A percentile compares a stretch with the other conserved stretches of the same genome.
Evolutionary conservation across 1,140 invertebrate species (phyloP).

Genomic region (Orussus abietinus): DNA sequence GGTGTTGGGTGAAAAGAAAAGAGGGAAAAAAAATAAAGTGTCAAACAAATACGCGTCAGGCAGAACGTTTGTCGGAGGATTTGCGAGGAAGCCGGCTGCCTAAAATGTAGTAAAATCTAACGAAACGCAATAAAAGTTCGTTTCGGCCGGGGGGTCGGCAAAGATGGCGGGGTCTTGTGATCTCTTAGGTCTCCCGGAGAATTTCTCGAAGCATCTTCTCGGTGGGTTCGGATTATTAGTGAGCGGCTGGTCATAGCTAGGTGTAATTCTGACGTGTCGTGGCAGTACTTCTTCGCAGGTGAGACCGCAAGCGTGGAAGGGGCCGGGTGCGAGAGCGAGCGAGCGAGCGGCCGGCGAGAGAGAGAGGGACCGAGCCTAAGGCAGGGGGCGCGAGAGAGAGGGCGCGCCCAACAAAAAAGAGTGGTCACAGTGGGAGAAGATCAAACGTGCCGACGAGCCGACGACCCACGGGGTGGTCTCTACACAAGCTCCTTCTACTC

Average conservation of each 20-base stretch:
- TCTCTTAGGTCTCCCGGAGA: slow-evolving; percentile 14
- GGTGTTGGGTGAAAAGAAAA: too few relatives aligned
- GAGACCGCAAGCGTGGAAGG: slow-evolving; percentile 27
- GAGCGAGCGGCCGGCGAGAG: slow-evolving; percentile 8
- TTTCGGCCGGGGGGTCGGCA: too few relatives aligned
- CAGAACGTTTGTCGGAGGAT: too few relatives aligned
- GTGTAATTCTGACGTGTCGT: slow-evolving; percentile 53
- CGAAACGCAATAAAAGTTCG: too few relatives aligned
- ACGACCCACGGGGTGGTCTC: slow-evolving; percentile 54
- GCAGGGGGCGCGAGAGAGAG: slow-evolving; percentile 8
- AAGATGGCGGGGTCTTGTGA: too few relatives aligned
- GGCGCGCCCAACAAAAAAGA: slow-evolving; percentile 18
- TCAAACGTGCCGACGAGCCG: slow-evolving; percentile 54
- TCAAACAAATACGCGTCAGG: too few relatives aligned
- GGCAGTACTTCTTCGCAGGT: slow-evolving; percentile 41
- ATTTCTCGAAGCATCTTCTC: too few relatives aligned
- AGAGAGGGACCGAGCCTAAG: slow-evolving; percentile 9
- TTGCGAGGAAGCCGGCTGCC: too few relatives aligned
- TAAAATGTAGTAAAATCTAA: too few relatives aligned
- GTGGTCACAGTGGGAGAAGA: slow-evolving; percentile 45
- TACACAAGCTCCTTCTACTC: slow-evolving; percentile 35
- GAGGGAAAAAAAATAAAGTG: too few relatives aligned
- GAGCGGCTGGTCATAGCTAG: slow-evolving; percentile 43
- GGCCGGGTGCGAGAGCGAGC: slow-evolving; percentile 12
- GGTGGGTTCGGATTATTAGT: slow-evolving; percentile 38